Conservation (phyloP, 2,888 invertebrate species). For the Pseudoips prasinana region DNA sequence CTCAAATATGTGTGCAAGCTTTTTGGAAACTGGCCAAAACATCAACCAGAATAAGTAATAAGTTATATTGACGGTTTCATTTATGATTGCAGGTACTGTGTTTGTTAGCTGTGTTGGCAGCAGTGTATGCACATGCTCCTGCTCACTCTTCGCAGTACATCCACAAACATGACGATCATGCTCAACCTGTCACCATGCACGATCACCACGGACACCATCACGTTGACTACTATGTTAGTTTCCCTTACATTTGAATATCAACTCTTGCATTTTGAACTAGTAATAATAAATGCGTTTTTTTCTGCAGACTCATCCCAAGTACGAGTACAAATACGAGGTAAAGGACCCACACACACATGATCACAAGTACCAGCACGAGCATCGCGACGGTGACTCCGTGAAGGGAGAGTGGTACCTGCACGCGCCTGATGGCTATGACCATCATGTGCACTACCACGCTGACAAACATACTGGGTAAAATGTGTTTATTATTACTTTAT, state of each 20-base stretch:
- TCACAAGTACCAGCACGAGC: slow-evolving; percentile 78
- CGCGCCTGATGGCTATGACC: slow-evolving; percentile 41
- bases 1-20: too few species aligned
- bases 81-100: slow-evolving; percentile 9
- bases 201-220: slow-evolving; percentile 23
- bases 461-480: slow-evolving; percentile 55
- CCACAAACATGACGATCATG: slow-evolving; percentile 41
- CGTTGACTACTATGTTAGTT: slow-evolving; percentile 23
- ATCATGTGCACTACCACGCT: slow-evolving; percentile 75
- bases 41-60: too few species aligned
- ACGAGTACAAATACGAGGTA: slow-evolving; percentile 61
- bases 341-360: slow-evolving; percentile 80
- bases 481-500: neutral
- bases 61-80: neutral
- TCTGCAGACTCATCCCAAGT: slow-evolving; percentile 32
- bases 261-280: too few species aligned
- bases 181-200: slow-evolving; percentile 27
- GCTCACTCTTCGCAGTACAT: slow-evolving; percentile 45
- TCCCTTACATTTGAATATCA: too few species aligned
- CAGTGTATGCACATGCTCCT: slow-evolving; percentile 14
- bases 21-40: too few species aligned
- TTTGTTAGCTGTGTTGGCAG: slow-evolving; percentile 6
- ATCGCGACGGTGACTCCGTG: slow-evolving; percentile 80
- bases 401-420: slow-evolving; percentile 76
- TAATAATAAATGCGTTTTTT: slow-evolving; percentile 74